phyloP scores from a whole-genome alignment of 2,888 invertebrate species.

The Xestia xanthographa region DNA sequence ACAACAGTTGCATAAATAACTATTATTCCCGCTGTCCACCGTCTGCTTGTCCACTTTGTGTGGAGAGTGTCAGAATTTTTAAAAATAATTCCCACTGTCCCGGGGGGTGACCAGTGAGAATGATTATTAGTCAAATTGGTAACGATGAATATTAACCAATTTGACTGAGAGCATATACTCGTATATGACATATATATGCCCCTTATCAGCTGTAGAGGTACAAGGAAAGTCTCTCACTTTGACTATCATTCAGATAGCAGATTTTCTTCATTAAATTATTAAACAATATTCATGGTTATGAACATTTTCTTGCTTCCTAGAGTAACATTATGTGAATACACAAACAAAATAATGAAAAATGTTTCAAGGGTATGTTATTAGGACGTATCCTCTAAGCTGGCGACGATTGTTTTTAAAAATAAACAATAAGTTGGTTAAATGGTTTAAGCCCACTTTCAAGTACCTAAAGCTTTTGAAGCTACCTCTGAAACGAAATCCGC shows the following conservation, averaged over 20 bases:
- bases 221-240: constrained; percentile 45
- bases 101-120: too few relatives aligned
- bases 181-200: neutral
- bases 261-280: constrained; percentile 11
- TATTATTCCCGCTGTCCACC: too few relatives aligned
- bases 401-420: neutral
- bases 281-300: constrained; percentile 27
- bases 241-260: constrained; percentile 32
- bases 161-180: neutral
- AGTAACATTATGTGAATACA: neutral
- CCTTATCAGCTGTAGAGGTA: constrained; percentile 51
- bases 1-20: too few relatives aligned
- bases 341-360: neutral
- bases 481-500: constrained; percentile 4
- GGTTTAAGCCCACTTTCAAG: neutral
- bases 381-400: too few relatives aligned
- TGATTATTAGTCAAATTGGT: too few relatives aligned
- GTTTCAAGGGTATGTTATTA: neutral
- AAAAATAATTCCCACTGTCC: too few relatives aligned
- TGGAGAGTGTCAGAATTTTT: too few relatives aligned
- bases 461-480: constrained; percentile 15
- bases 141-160: constrained; percentile 10
- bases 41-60: too few relatives aligned
- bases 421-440: neutral
- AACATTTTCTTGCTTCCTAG: neutral